Percentiles rank a stretch among this genome's conserved stretches.
Conservation (phyloP, 2,888 invertebrate species). For the Lampropteryx suffumata region DNA sequence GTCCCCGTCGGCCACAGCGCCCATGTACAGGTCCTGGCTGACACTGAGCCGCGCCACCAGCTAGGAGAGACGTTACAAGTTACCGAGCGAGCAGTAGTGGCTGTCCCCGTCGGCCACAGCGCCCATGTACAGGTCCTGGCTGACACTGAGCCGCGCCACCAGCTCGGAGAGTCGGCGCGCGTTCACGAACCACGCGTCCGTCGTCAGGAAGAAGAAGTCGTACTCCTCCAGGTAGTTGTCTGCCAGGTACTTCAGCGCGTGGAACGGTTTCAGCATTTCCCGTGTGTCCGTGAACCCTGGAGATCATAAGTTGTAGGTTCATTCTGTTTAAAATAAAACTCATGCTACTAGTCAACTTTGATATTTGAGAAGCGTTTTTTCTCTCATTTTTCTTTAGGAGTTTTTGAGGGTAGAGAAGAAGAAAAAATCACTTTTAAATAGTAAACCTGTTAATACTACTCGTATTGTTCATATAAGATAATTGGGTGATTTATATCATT, state of each 20-base stretch:
- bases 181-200: conserved; percentile 93
- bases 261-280: conserved; percentile 90
- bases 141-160: conserved; percentile 90
- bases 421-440: no score
- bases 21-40: no score
- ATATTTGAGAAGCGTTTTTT: no score
- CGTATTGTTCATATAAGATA: no score
- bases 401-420: no score
- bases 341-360: no score
- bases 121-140: conserved; percentile 93
- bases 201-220: conserved; percentile 95
- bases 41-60: no score
- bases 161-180: conserved; percentile 88
- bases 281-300: conserved; percentile 90
- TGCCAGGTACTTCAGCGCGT: conserved; percentile 93
- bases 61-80: conserved; percentile 83
- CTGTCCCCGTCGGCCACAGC: conserved; percentile 82
- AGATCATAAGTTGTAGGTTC: background rate
- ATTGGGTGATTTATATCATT: no score
- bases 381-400: no score
- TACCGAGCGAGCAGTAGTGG: conserved; percentile 87
- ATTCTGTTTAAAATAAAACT: no score
- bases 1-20: no score
- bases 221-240: conserved; percentile 95
- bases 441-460: no score